Conservation (phyloP, 2,797 vertebrate species). For the Pseudopleuronectes americanus region DNA sequence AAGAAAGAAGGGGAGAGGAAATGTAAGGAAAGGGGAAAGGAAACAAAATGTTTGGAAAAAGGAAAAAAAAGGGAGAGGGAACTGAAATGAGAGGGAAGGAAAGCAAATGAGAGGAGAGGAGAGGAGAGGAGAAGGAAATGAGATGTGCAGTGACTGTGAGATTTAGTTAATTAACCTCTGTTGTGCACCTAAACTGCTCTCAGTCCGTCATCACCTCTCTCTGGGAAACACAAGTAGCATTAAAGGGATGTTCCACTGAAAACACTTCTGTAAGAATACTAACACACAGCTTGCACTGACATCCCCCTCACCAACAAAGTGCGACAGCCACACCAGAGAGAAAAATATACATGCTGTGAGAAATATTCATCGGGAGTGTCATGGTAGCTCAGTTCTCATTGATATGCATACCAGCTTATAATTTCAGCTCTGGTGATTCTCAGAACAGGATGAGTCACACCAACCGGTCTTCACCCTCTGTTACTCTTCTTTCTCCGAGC, state of each 20-base stretch:
- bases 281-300: not conserved
- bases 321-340: conserved; percentile 37
- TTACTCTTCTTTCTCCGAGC: conserved; percentile 35
- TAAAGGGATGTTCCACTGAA: conserved; percentile 47
- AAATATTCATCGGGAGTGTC: conserved; percentile 59
- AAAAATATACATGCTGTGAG: conserved; percentile 49
- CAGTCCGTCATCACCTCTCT: conserved; percentile 39
- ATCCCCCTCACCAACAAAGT: conserved; percentile 14
- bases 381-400: conserved; percentile 71
- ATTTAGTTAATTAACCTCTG: conserved; percentile 64
- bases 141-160: conserved; percentile 31
- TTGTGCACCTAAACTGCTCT: conserved; percentile 30
- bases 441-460: conserved; percentile 74
- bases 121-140: conserved; percentile 24
- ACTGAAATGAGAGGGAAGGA: conserved; percentile 7
- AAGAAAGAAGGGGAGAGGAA: not conserved
- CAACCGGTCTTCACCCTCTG: conserved; percentile 48
- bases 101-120: not conserved
- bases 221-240: conserved; percentile 33
- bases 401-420: conserved; percentile 70
- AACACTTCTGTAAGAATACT: conserved; percentile 14
- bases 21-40: not conserved
- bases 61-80: too few relatives aligned
- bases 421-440: conserved; percentile 67
- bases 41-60: not conserved